Evolutionary conservation across 2,888 invertebrate genomes (phyloP).

Genomic region (Lasioglossum oenotherae): DNA sequence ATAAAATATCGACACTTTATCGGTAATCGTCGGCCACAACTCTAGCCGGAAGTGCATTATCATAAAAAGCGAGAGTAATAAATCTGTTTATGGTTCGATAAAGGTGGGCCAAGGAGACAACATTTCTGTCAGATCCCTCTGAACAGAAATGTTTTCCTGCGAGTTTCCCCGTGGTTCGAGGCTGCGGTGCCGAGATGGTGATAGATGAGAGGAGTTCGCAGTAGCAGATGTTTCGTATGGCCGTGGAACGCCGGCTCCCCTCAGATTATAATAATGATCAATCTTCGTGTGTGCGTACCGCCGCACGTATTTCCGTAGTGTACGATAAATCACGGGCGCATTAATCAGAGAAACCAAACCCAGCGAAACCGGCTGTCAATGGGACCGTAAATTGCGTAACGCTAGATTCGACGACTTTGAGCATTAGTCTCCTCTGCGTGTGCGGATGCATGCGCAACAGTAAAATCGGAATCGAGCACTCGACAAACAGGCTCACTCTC

Average conservation of each 20-base stretch:
- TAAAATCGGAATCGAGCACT: neutral
- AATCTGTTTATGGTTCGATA: conserved; percentile 4
- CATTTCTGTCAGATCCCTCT: neutral
- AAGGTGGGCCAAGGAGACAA: neutral
- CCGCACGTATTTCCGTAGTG: conserved; percentile 37
- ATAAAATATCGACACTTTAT: neutral
- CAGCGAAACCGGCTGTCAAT: conserved; percentile 48
- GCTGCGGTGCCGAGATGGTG: conserved; percentile 53
- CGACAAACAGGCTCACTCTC: neutral
- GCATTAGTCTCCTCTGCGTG: neutral
- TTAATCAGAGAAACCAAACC: conserved; percentile 34
- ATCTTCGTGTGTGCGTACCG: conserved; percentile 49
- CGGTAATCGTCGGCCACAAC: neutral
- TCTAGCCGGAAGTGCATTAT: neutral
- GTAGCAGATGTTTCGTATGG: conserved; percentile 52
- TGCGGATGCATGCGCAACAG: neutral
- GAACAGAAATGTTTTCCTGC: conserved; percentile 3
- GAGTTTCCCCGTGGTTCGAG: conserved; percentile 49
- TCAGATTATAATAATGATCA: conserved; percentile 61
- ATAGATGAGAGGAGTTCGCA: conserved; percentile 60
- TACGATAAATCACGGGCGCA: conserved; percentile 49
- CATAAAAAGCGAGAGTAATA: neutral
- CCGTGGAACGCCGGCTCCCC: conserved; percentile 12
- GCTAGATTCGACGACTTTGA: neutral
- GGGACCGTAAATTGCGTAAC: conserved; percentile 10